These are phyloP conservation scores for Datnioides undecimradiatus DNA, from an alignment of 2,113 vertebrate species.

Conservation along the genomic window DNA sequence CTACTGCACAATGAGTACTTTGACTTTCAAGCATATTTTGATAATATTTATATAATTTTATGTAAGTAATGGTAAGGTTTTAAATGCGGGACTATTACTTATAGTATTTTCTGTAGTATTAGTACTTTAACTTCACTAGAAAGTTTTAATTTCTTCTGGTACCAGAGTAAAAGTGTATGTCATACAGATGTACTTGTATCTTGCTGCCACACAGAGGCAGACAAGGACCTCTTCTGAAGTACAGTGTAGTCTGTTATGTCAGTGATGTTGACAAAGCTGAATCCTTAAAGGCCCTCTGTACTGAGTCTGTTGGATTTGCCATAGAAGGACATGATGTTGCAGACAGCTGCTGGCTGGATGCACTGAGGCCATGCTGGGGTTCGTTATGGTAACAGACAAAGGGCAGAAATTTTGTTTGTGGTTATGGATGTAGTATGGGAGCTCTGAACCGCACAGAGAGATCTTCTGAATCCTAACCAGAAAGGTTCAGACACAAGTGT, in stretches of 20 bases:
- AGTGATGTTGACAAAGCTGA: constrained; percentile 14
- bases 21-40: too few species aligned
- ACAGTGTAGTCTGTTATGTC: not conserved
- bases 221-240: not conserved
- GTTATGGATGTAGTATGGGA: not conserved
- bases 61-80: too few species aligned
- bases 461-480: not conserved
- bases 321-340: constrained; percentile 60
- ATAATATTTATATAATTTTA: too few species aligned
- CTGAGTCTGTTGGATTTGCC: constrained; percentile 45
- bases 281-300: constrained; percentile 41
- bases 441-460: not conserved
- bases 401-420: constrained; percentile 10
- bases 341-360: constrained; percentile 30
- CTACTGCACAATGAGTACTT: too few species aligned
- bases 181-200: constrained; percentile 21
- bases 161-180: not conserved
- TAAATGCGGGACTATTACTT: too few species aligned
- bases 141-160: not conserved
- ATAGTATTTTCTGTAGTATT: not conserved
- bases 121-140: not conserved
- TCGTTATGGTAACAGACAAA: constrained; percentile 26
- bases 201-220: constrained; percentile 56
- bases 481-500: constrained; percentile 4
- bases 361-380: constrained; percentile 20